These are phyloP conservation scores for Progne subis DNA, from an alignment of 2,113 vertebrate genomes.

Conservation along the genomic window DNA sequence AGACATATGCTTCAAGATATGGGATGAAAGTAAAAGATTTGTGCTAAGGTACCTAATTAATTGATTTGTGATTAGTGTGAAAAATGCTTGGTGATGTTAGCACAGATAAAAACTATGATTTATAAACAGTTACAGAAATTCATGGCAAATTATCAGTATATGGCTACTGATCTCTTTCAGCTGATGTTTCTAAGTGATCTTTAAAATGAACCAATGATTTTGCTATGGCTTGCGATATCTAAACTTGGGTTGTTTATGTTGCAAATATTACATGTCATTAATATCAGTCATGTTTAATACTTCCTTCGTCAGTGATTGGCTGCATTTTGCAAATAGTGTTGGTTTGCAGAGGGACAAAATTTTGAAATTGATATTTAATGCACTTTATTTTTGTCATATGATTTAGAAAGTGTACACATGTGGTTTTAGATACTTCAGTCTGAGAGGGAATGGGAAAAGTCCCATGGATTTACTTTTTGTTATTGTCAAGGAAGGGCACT, in stretches of 20 bases:
- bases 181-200: not conserved
- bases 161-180: not conserved
- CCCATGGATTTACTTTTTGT: not conserved
- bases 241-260: not conserved
- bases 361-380: not conserved
- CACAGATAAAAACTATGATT: fast-evolving
- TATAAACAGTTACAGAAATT: not conserved
- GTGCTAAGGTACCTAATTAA: not conserved
- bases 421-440: not conserved
- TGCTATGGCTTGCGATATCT: not conserved
- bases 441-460: not conserved
- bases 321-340: not conserved
- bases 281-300: not conserved
- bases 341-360: not conserved
- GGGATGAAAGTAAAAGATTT: not conserved
- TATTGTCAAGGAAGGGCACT: not conserved
- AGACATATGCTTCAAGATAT: not conserved
- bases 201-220: not conserved
- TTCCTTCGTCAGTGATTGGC: not conserved
- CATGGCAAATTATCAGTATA: not conserved
- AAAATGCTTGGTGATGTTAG: not conserved
- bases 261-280: not conserved
- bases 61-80: not conserved
- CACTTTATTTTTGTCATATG: not conserved
- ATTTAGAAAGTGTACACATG: not conserved